A percentile compares a stretch with the other conserved stretches of the same genome.
Evolutionary conservation across 2,888 invertebrate genomes (phyloP).

Genomic region (Tetragonisca angustula): DNA sequence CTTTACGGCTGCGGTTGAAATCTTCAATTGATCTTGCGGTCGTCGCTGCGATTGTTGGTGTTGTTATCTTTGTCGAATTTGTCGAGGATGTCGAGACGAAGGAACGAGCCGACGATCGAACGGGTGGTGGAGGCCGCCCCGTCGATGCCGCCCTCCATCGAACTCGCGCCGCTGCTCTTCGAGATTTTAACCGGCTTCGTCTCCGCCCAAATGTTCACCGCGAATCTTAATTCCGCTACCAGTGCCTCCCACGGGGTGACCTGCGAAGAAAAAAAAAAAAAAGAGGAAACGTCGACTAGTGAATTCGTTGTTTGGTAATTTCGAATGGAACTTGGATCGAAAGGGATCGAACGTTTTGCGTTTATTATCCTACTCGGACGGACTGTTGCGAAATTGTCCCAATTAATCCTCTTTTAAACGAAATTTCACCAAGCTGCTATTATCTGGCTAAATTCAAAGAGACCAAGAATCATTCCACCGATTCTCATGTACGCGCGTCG

Average conservation of each 20-base stretch:
- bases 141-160: slow-evolving; percentile 70
- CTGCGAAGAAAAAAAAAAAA: slow-evolving; percentile 81
- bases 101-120: slow-evolving; percentile 79
- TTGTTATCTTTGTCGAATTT: slow-evolving; percentile 78
- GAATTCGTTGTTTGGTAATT: too few species aligned
- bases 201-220: slow-evolving; percentile 89
- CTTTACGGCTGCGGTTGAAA: not conserved
- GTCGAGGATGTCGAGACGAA: slow-evolving; percentile 78
- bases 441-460: not conserved
- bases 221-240: slow-evolving; percentile 89
- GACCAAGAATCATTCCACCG: slow-evolving; percentile 10
- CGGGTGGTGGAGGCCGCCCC: slow-evolving; percentile 76
- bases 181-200: slow-evolving; percentile 88
- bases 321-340: too few species aligned
- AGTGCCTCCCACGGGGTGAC: slow-evolving; percentile 89
- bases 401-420: not conserved
- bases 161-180: slow-evolving; percentile 68
- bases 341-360: too few species aligned
- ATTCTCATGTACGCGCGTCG: not conserved
- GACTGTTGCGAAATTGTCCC: not conserved
- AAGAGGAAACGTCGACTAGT: not conserved
- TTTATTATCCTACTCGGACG: too few species aligned
- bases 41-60: slow-evolving; percentile 69
- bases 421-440: too few species aligned
- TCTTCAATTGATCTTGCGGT: slow-evolving; percentile 70